Evolutionary conservation across 1,140 invertebrate species (phyloP).

Genomic region (Meloidogyne exigua): DNA sequence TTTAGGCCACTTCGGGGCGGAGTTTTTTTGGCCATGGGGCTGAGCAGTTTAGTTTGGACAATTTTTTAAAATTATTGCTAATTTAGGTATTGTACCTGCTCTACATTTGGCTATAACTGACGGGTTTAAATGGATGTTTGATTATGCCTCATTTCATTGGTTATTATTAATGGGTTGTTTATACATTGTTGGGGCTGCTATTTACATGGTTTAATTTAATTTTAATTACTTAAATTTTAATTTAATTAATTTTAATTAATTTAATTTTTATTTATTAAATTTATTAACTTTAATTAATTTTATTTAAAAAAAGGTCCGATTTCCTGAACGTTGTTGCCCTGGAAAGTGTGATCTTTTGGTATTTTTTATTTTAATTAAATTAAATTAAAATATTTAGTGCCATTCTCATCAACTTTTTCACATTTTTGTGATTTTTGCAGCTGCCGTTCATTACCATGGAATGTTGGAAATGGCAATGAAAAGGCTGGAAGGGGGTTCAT

Average conservation of each 20-base stretch:
- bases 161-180: conserved; percentile 87
- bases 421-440: conserved; percentile 90
- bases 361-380: background rate
- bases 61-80: too few relatives aligned
- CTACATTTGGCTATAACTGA: conserved; percentile 68
- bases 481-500: conserved; percentile 42
- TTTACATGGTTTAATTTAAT: conserved; percentile 71
- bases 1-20: conserved; percentile 82
- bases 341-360: conserved; percentile 90
- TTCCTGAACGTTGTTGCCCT: conserved; percentile 94
- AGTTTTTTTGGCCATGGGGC: conserved; percentile 63
- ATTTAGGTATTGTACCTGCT: conserved; percentile 66
- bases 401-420: conserved; percentile 99
- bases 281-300: too few relatives aligned
- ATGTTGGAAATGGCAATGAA: conserved; percentile 85
- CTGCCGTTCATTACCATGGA: conserved; percentile 96
- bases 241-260: too few relatives aligned
- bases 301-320: conserved; percentile 71
- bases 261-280: too few relatives aligned
- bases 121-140: conserved; percentile 67
- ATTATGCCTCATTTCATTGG: conserved; percentile 86
- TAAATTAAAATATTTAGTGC: conserved; percentile 70
- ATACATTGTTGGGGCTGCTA: conserved; percentile 88
- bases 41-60: too few relatives aligned
- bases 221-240: too few relatives aligned